Base-by-base conservation (phyloP, 35 echinoderm and acorn worm genomes). In the Strongylocentrotus purpuratus region DNA sequence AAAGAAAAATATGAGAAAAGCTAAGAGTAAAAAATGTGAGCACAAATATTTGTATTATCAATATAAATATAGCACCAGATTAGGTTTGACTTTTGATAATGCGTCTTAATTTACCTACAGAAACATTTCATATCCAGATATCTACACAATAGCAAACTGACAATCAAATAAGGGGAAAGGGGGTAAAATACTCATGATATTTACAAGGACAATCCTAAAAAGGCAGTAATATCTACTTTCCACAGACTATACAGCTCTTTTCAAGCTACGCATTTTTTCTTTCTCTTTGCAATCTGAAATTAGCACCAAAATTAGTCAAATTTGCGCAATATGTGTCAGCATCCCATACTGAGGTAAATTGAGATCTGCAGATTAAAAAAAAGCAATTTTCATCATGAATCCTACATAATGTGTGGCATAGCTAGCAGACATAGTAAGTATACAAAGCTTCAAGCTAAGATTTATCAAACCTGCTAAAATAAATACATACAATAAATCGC, bases 61-160 rank as follows among this genome's bases (percentile, higher is more conserved):
- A 28, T 78, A 78, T 78, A 78, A 78, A 78, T 78, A 78, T 78
- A 78, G 65, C 65, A 78, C 65, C 65, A 78, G 65, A 78, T 78
- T 78, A 78, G 65, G 15, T 78, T 70, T 78, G 18, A 18, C 18
- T 18, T 78, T 78, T 8, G 4, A 78, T 28, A 78, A 78, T 78
- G 20, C 22, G 7, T 22, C 28, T n/a, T 78, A 78, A 78, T 28
- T 10, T 55, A 78, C 65, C 65, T 78, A 78, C 65, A 78, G 65
- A 22, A 22, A 78, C 52, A 59, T 59, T n/a, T n/a, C 65, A 78
- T 78, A 28, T 78, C 65, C 65, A 78, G 65, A 78, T 78, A 78
- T 78, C 65, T 78, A 78, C 65, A 78, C 28, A 78, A 18, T n/a
- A 78, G 65, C 65, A 78, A 71, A 78, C 20, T n/a, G 20, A 78